phyloP scores from a whole-genome alignment of 2,113 vertebrate genomes.

The Urocynchramus pylzowi region DNA sequence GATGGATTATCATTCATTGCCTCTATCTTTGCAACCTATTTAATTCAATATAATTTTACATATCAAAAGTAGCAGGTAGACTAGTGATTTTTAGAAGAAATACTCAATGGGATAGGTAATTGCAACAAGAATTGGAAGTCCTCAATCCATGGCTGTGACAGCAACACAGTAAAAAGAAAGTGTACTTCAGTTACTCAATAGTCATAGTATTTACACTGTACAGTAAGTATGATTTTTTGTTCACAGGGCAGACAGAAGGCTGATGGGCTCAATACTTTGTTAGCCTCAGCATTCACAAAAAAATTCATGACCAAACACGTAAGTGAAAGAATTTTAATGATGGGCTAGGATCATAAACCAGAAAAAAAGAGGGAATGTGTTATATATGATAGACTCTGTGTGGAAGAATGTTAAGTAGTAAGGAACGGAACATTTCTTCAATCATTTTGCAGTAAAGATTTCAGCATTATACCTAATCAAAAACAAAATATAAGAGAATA shows the following conservation, averaged over 20 bases:
- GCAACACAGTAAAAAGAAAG: not conserved
- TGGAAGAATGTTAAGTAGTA: not conserved
- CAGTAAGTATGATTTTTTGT: not conserved
- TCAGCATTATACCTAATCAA: not conserved
- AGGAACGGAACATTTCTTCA: not conserved
- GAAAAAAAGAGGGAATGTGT: not conserved
- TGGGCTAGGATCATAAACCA: not conserved
- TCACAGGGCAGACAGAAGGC: not conserved
- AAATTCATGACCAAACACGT: not conserved
- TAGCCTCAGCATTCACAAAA: not conserved
- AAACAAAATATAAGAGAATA: not conserved
- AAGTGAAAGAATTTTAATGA: not conserved
- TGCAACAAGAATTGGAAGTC: not conserved
- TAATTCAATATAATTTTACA: not conserved
- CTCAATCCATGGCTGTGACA: not conserved
- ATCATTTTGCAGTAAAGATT: not conserved
- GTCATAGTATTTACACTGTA: not conserved
- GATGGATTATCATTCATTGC: not conserved
- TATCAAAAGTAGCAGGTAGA: not conserved
- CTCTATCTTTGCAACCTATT: not conserved
- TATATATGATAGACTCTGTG: not conserved
- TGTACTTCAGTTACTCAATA: not conserved
- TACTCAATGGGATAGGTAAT: not conserved
- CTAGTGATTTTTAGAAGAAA: not conserved
- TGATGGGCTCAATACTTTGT: not conserved